phyloP scores from a whole-genome alignment of 2,888 invertebrate species.

The Heliconius sara region DNA sequence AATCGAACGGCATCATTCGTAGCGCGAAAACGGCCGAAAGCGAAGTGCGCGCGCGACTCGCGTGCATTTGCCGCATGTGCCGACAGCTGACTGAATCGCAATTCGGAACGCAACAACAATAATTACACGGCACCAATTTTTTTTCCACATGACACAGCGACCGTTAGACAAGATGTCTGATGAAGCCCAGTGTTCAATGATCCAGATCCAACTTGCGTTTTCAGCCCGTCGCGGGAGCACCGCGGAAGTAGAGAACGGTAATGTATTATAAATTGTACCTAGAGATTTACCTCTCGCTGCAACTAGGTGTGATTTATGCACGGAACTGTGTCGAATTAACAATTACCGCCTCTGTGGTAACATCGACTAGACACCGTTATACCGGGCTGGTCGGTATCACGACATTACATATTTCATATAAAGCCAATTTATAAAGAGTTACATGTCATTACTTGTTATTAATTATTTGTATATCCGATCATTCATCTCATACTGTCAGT shows the following conservation, averaged over 20 bases:
- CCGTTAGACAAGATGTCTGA: slow-evolving; percentile 51
- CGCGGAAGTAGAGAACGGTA: slow-evolving; percentile 58
- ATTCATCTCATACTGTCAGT: slow-evolving; percentile 36
- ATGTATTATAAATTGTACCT: slow-evolving; percentile 70
- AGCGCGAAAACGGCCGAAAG: slow-evolving; percentile 53
- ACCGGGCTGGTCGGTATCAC: slow-evolving; percentile 43
- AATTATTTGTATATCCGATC: slow-evolving; percentile 38
- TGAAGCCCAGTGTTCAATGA: slow-evolving; percentile 41
- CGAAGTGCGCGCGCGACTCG: slow-evolving; percentile 77
- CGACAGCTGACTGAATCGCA: slow-evolving; percentile 82
- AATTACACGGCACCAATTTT: slow-evolving; percentile 75
- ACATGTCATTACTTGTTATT: slow-evolving; percentile 38
- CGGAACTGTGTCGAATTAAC: slow-evolving; percentile 77
- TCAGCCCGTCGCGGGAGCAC: slow-evolving; percentile 53
- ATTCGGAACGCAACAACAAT: slow-evolving; percentile 73
- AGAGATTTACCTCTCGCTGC: slow-evolving; percentile 65
- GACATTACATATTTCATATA: slow-evolving; percentile 47
- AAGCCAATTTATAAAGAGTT: slow-evolving; percentile 43
- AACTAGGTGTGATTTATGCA: slow-evolving; percentile 77
- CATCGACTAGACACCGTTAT: slow-evolving; percentile 64
- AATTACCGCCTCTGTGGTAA: slow-evolving; percentile 68
- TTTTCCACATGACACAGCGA: slow-evolving; percentile 58
- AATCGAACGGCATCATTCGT: slow-evolving; percentile 51
- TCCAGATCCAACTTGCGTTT: slow-evolving; percentile 65
- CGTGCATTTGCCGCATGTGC: slow-evolving; percentile 76